These are phyloP conservation scores for Lepilemur ruficaudatus DNA, from an alignment of 2,797 vertebrate species.

Conservation along the genomic window DNA sequence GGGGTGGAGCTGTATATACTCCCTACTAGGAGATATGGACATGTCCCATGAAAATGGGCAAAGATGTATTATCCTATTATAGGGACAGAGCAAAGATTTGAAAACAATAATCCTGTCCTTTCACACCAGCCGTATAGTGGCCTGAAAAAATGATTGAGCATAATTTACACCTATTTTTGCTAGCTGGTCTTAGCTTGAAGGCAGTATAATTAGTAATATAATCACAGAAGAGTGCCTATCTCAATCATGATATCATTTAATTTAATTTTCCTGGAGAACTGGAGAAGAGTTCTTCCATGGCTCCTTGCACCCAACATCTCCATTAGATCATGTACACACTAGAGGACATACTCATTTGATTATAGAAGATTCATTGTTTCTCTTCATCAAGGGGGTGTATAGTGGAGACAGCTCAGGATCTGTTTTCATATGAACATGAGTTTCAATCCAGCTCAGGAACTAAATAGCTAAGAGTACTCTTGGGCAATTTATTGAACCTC, in stretches of 20 bases:
- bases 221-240: neutral
- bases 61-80: neutral
- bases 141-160: neutral
- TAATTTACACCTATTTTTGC: neutral
- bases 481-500: neutral
- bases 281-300: neutral
- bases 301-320: neutral
- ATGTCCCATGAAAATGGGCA: neutral
- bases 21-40: neutral
- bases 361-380: neutral
- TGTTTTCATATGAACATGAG: neutral
- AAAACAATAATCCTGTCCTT: neutral
- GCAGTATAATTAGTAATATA: neutral
- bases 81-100: neutral
- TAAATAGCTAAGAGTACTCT: conserved; percentile 2
- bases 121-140: neutral
- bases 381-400: neutral
- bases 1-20: neutral
- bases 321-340: neutral
- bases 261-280: conserved; percentile 9
- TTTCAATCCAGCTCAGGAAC: conserved; percentile 7
- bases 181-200: neutral
- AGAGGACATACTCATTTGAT: neutral
- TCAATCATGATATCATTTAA: neutral
- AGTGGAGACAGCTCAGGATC: neutral